These are phyloP conservation scores for Eupristina koningsbergeri DNA, from an alignment of 1,140 invertebrate genomes.

Conservation along the genomic window DNA sequence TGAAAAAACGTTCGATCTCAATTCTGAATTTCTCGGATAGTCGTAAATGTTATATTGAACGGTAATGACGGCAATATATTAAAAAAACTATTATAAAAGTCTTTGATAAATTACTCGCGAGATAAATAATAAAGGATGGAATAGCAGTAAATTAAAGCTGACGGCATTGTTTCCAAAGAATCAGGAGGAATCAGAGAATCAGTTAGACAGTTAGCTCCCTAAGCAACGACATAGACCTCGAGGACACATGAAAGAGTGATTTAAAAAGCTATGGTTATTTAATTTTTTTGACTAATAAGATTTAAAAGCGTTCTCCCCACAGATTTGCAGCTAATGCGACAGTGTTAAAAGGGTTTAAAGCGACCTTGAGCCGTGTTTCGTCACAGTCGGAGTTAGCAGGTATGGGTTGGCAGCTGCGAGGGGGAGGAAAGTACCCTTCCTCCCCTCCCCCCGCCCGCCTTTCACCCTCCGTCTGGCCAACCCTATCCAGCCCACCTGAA, in stretches of 20 bases:
- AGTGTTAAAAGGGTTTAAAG: background rate
- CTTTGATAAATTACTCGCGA: background rate
- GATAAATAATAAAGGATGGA: background rate
- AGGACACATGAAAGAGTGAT: background rate
- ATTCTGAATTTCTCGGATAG: background rate
- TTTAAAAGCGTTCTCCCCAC: background rate
- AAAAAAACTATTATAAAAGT: conserved; percentile 8
- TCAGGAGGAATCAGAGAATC: background rate
- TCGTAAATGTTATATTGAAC: background rate
- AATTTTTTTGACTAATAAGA: background rate
- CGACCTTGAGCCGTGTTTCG: background rate
- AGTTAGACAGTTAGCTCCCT: background rate
- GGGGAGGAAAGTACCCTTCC: background rate
- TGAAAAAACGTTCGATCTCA: background rate
- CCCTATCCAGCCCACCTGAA: too few species aligned
- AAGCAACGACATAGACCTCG: background rate
- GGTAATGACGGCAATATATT: conserved; percentile 3
- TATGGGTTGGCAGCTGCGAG: background rate
- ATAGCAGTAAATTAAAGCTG: background rate
- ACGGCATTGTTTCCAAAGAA: background rate
- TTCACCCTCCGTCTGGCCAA: too few species aligned
- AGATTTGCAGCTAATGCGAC: background rate
- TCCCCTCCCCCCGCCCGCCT: background rate
- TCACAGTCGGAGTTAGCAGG: background rate
- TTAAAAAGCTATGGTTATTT: background rate